Evolutionary conservation across 2,113 vertebrate species (phyloP).

Genomic region (Chloebia gouldiae): DNA sequence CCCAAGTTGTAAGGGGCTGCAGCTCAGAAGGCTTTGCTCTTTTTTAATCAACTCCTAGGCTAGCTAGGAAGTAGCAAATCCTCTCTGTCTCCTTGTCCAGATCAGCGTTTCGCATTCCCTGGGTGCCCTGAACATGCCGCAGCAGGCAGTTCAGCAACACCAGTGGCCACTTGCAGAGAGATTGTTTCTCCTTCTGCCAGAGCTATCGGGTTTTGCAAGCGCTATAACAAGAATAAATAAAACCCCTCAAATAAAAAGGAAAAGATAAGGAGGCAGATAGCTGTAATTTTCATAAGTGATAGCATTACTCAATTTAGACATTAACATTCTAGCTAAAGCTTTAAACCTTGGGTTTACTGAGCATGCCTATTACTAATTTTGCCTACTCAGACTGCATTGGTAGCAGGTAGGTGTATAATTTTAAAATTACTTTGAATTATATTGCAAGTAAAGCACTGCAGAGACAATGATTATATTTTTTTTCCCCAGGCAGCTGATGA

Average conservation of each 20-base stretch:
- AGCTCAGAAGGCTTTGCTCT: not conserved
- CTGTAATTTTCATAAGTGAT: conserved; percentile 27
- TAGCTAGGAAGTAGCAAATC: not conserved
- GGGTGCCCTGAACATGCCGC: not conserved
- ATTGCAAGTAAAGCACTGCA: not conserved
- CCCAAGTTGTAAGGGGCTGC: too few relatives aligned
- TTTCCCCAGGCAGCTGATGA: not conserved
- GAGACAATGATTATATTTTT: not conserved
- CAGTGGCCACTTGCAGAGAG: not conserved
- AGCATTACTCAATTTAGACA: conserved; percentile 26
- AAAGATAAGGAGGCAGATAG: conserved; percentile 35
- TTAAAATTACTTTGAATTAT: conserved; percentile 30
- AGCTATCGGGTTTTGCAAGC: not conserved
- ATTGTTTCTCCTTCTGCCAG: not conserved
- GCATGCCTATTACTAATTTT: conserved; percentile 42
- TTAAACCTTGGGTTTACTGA: conserved; percentile 28
- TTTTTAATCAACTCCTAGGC: not conserved
- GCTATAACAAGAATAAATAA: conserved; percentile 33
- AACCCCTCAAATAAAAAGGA: conserved; percentile 24
- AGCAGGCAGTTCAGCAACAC: not conserved
- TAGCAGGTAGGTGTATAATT: conserved; percentile 44
- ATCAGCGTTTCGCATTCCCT: not conserved
- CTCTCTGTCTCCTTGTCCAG: not conserved
- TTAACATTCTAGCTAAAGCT: conserved; percentile 12
- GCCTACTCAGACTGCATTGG: conserved; percentile 14